Conservation (phyloP, 2,113 vertebrate genomes). For the Helogale parvula region DNA sequence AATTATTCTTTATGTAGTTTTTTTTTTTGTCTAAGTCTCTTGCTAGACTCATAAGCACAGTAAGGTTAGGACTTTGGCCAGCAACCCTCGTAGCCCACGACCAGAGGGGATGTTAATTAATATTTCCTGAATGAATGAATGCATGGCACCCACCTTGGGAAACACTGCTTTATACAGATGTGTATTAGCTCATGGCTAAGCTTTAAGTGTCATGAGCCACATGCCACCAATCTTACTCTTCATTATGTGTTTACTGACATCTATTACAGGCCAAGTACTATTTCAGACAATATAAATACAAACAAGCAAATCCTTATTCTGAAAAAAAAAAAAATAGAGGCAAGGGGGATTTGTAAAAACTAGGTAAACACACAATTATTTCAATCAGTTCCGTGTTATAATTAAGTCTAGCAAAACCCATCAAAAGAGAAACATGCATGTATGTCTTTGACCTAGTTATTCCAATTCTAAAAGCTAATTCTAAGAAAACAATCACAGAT, state of each 20-base stretch:
- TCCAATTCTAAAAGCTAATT: constrained; percentile 44
- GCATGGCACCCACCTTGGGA: neutral
- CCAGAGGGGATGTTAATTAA: neutral
- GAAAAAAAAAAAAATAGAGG: constrained; percentile 18
- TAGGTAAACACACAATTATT: neutral
- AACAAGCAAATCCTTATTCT: neutral
- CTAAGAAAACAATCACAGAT: neutral
- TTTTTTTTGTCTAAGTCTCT: neutral
- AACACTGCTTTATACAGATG: neutral
- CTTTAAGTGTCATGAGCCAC: neutral
- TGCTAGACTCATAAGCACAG: neutral
- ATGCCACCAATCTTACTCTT: neutral
- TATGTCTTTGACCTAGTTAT: neutral
- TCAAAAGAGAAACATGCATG: neutral
- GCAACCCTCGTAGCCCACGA: neutral
- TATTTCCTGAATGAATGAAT: constrained; percentile 7
- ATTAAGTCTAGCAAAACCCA: constrained; percentile 10
- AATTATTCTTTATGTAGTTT: neutral
- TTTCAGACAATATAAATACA: neutral
- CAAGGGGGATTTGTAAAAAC: neutral
- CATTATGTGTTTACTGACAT: neutral
- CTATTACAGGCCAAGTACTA: neutral
- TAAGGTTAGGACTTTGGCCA: neutral
- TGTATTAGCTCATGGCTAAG: neutral
- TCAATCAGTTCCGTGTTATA: neutral